Base-by-base conservation (phyloP, 1,140 invertebrate species). In the Centruroides sculpturatus region DNA sequence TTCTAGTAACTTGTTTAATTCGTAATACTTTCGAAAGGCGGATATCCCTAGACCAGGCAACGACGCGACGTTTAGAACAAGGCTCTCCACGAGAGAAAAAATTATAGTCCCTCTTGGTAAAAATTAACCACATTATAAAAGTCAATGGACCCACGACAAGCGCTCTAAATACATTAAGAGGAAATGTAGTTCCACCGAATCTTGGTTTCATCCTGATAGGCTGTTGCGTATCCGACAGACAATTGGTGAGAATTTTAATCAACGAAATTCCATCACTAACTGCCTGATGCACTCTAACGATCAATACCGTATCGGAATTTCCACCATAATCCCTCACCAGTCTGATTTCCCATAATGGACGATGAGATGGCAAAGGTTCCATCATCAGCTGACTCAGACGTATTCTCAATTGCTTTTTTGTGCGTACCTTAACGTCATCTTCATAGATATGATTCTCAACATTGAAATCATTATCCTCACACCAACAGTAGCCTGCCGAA, bases 251-350 rank as follows among this genome's bases (percentile, higher is more conserved):
- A 13, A 81, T 69, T 51, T 75, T 69, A 4, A 81, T 69, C 46
- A 82, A 67, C 3, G 78, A 75, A 56, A 78, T 75, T 7, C 79
- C 80, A 69, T 82, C 81, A 3, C 78, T 75, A n/a, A 82, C 63
- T 60, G 77, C 75, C 35, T 80, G 79, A 68, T 82, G 80, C 11
- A 79, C 72, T 2, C 81, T 69, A 10, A 82, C 67, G 23, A 82
- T 68, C 5, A 80, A 71, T 3, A 79, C 71, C 0, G 77, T 77
- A 59, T 80, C 78, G 55, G 71, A 66, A 8, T 72, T 68, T 12
- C 70, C 66, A 5, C 76, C 77, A 62, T 71, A 74, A 56, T 75
- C 71, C n/a, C 70, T 67, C 11, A 81, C 62, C 3, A 81, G 72
- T 41, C 68, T 57, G 7, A 82, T 71, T 65, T 82, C 79, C 81